phyloP scores from a whole-genome alignment of 1,140 invertebrate species.

The Diachasmimorpha longicaudata region DNA sequence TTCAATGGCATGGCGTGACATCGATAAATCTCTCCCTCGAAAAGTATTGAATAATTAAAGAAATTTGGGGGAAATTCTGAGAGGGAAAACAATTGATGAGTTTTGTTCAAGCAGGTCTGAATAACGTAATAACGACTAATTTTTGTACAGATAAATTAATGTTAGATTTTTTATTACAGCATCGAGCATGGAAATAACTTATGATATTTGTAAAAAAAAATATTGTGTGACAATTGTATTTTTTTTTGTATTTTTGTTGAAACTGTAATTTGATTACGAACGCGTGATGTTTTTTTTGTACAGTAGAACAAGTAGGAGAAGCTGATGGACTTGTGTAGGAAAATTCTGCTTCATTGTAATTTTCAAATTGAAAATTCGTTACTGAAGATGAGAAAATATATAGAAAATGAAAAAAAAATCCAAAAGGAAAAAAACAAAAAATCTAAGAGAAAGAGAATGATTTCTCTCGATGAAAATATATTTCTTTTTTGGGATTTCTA shows the following conservation, averaged over 20 bases:
- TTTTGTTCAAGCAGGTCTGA: no score
- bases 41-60: no score
- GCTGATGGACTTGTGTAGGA: background rate
- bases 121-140: no score
- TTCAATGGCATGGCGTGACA: no score
- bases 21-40: no score
- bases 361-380: background rate
- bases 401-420: background rate
- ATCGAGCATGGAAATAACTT: background rate
- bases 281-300: background rate
- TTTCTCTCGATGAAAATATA: background rate
- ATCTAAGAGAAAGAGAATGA: background rate
- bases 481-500: background rate
- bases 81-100: no score
- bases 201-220: background rate
- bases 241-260: background rate
- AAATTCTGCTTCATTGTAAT: background rate
- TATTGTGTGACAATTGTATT: background rate
- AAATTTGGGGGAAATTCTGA: background rate
- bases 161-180: background rate
- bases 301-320: background rate
- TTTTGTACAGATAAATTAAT: background rate
- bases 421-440: background rate
- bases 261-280: background rate
- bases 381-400: background rate